Evolutionary conservation across 2,797 vertebrate species (phyloP), one percentile per base, ranked within the genome.

Genomic region (Helostoma temminkii): DNA sequence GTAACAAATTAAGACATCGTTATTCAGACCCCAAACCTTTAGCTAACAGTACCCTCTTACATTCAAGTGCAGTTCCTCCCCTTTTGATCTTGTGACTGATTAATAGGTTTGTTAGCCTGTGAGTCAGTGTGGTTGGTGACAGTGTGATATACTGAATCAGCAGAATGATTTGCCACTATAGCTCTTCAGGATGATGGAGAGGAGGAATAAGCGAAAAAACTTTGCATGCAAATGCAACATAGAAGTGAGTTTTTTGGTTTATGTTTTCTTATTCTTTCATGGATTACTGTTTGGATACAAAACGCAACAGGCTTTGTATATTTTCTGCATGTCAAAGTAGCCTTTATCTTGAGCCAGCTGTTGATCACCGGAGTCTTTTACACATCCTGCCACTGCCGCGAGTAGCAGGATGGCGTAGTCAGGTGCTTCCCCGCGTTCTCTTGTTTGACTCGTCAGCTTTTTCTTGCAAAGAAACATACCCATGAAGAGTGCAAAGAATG

Each of bases 401-500:
- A 74, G 74, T 67, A 62, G 76, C 63, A 52, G 61, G 70, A 80
- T 49, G 74, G 61, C 4, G 26, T 72, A 62, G 7, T 56, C 61
- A 18, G 64, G 57, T 1, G 73, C 71, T 69, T 81, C 78, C 66
- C 66, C 9, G 37, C 32, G 30, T 78, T 69, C 61, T 74, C 59
- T 64, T n/a, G 21, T 76, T 74, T 81, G 70, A 75, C 77, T 83
- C 24, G 61, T 77, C 28, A 30, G 84, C 82, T 90, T 71, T 81
- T 82, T 87, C 82, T 89, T 83, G 85, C 83, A 90, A 90, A 88
- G 70, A 91, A 90, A 91, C 90, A 89, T 90, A 92, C 89, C 91
- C 91, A 93, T 94, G 93, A 94, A 93, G 92, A 95, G 94, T 95
- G 94, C 93, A 95, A 95, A 95, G 90, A 95, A 95, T 94, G 94